Percentiles rank a stretch among this genome's conserved stretches.
Conservation (phyloP, 2,113 vertebrate species). For the Siphamia tubifer region DNA sequence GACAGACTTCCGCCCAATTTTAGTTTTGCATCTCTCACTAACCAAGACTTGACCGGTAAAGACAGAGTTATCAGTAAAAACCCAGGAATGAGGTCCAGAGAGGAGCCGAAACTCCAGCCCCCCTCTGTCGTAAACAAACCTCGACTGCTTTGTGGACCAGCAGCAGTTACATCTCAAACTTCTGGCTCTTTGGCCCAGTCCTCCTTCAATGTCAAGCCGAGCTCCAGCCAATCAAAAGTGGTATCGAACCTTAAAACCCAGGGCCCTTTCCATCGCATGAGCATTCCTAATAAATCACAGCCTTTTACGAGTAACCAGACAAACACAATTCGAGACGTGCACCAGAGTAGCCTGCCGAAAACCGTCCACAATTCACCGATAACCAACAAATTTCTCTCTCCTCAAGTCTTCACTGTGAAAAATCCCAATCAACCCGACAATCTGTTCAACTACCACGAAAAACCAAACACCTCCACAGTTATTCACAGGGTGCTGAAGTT, state of each 20-base stretch:
- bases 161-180: slow-evolving; percentile 38
- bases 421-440: slow-evolving; percentile 60
- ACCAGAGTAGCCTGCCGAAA: slow-evolving; percentile 59
- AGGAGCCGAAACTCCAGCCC: slow-evolving; percentile 55
- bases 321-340: slow-evolving; percentile 28
- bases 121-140: slow-evolving; percentile 45
- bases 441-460: slow-evolving; percentile 68
- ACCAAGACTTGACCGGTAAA: slow-evolving; percentile 48
- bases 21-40: slow-evolving; percentile 45
- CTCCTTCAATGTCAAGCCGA: slow-evolving; percentile 35
- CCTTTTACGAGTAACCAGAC: slow-evolving; percentile 51
- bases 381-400: slow-evolving; percentile 57
- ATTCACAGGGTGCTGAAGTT: slow-evolving; percentile 77
- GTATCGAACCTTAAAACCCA: slow-evolving; percentile 59
- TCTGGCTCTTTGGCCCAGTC: slow-evolving; percentile 36
- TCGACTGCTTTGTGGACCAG: slow-evolving; percentile 32
- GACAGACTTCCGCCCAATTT: slow-evolving; percentile 55
- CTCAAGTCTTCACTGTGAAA: slow-evolving; percentile 59
- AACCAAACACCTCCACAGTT: slow-evolving; percentile 63
- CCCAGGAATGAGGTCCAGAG: slow-evolving; percentile 49
- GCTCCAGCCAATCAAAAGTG: slow-evolving; percentile 51
- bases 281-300: slow-evolving; percentile 63
- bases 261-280: slow-evolving; percentile 67
- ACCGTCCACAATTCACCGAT: slow-evolving; percentile 56
- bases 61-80: slow-evolving; percentile 58